Evolutionary conservation across 1,140 invertebrate species (phyloP), one percentile per base, ranked within the genome.

Genomic region (Eriosoma lanigerum): DNA sequence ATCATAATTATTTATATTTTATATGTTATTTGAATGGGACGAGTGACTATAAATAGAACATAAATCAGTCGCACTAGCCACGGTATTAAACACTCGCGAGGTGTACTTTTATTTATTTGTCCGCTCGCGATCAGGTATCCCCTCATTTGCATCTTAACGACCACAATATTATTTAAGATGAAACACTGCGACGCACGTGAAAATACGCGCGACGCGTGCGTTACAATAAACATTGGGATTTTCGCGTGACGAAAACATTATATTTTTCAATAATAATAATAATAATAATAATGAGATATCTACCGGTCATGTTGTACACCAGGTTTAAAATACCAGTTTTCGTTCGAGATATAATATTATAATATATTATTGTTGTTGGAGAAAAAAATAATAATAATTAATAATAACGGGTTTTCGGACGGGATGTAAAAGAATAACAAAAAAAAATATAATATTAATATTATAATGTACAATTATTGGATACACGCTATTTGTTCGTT

Each of bases 71-170:
- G n/a, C n/a, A n/a, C n/a, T 66, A 66, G 46, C n/a, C 38, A n/a
- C 38, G 38, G 38, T 66, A 66, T n/a, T n/a, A n/a, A n/a, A n/a
- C n/a, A n/a, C n/a, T 66, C 64, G 46, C 64, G 64, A 66, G 38
- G 64, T 44, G 38, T 44, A n/a, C n/a, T n/a, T 46, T 32, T 21
- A 12, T 64, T 62, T 46, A 21, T 15, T n/a, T 24, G 19, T n/a
- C 6, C 19, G 9, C 21, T 19, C 32, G 38, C 4, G 3, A n/a
- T 46, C 32, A 66, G 64, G 64, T 66, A 44, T 66, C 46, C 64
- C 64, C 64, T 66, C 64, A 66, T 66, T 66, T 66, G 64, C 64
- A 66, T 66, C 38, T 66, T 8, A 38, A 66, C 64, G 64, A 46
- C 44, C 32, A 62, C 29, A 32, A 66, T n/a, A n/a, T 66, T 66